A percentile compares a stretch with the other conserved stretches of the same genome.
These are phyloP conservation scores for Antitype chi DNA, from an alignment of 2,888 invertebrate genomes.

Conservation along the genomic window DNA sequence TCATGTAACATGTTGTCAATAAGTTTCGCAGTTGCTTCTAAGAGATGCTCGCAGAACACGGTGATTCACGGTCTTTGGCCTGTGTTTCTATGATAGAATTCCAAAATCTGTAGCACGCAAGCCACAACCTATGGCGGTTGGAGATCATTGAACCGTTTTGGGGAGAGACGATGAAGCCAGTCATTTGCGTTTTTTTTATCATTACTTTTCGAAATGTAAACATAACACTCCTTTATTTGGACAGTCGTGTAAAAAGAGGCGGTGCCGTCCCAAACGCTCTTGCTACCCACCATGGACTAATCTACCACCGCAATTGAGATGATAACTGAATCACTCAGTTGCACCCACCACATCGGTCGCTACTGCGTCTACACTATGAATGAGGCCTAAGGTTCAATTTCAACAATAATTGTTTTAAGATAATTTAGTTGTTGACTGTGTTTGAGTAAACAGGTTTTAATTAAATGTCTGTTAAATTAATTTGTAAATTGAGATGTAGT, in stretches of 20 bases:
- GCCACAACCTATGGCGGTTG: too few relatives aligned
- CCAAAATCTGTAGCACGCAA: not conserved
- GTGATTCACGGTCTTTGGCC: not conserved
- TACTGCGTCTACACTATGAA: not conserved
- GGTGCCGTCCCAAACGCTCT: too few relatives aligned
- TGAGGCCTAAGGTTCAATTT: constrained; percentile 24
- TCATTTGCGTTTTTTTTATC: not conserved
- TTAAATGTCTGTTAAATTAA: constrained; percentile 55
- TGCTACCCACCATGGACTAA: not conserved
- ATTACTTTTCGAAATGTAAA: not conserved
- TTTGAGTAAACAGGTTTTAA: constrained; percentile 51
- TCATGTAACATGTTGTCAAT: not conserved
- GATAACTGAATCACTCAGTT: not conserved
- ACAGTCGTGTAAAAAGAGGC: not conserved
- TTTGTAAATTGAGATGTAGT: constrained; percentile 34
- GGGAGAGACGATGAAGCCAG: not conserved
- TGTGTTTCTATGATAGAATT: not conserved
- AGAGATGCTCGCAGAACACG: accelerated
- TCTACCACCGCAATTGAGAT: not conserved
- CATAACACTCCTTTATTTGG: too few relatives aligned
- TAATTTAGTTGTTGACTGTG: constrained; percentile 43
- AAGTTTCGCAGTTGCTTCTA: not conserved
- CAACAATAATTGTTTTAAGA: constrained; percentile 43
- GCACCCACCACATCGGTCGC: not conserved
- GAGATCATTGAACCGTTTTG: not conserved